phyloP scores from a whole-genome alignment of 1,140 invertebrate genomes.

The Drosophila suzukii region DNA sequence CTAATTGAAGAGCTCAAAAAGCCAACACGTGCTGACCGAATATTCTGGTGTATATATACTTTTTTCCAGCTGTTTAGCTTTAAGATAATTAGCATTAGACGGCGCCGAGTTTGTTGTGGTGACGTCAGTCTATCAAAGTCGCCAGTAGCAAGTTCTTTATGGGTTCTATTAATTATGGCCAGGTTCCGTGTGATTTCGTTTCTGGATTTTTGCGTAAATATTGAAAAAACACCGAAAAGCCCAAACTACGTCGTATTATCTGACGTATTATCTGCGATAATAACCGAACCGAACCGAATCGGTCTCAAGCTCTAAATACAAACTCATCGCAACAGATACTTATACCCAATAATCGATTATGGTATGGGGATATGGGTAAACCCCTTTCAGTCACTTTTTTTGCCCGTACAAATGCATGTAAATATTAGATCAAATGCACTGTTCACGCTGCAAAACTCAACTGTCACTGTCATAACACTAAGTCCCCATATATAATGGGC shows the following conservation, averaged over 20 bases:
- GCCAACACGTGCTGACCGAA: slow-evolving; percentile 26
- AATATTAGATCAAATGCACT: background rate
- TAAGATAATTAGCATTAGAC: slow-evolving; percentile 36
- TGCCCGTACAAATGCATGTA: background rate
- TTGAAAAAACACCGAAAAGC: background rate
- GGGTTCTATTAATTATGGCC: slow-evolving; percentile 42
- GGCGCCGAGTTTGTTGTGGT: slow-evolving; percentile 13
- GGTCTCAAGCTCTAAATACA: background rate
- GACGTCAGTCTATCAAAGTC: slow-evolving; percentile 22
- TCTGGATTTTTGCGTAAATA: slow-evolving; percentile 5
- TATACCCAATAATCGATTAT: slow-evolving; percentile 3
- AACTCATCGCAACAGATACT: slow-evolving; percentile 16
- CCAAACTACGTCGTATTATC: slow-evolving; percentile 17
- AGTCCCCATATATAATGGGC: slow-evolving; percentile 6
- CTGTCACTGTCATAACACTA: slow-evolving; percentile 1
- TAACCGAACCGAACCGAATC: slow-evolving; percentile 8
- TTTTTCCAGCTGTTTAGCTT: slow-evolving; percentile 17
- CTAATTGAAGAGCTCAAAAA: background rate
- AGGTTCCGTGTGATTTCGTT: slow-evolving; percentile 20
- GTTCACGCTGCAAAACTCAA: background rate
- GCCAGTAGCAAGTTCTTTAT: slow-evolving; percentile 50
- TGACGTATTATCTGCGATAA: slow-evolving; percentile 30
- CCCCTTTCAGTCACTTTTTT: too few species aligned
- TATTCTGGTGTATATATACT: slow-evolving; percentile 5
- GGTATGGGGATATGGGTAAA: background rate